phyloP scores from a whole-genome alignment of 37 sponge, comb jelly and placozoan species.

The Dysidea cf. avara region DNA sequence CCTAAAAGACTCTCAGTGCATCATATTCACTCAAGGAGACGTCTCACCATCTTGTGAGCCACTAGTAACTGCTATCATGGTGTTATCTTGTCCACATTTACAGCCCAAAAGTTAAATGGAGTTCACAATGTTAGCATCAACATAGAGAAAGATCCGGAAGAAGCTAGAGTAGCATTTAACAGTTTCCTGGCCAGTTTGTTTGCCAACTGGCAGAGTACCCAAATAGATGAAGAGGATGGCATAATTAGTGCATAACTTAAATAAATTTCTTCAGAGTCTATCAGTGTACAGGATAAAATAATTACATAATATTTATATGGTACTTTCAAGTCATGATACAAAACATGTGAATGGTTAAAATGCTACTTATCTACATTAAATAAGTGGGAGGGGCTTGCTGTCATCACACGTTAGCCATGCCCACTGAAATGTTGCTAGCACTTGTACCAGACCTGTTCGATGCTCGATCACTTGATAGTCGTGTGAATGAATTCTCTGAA shows the following conservation, averaged over 20 bases:
- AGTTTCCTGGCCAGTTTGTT: slow-evolving; percentile 31
- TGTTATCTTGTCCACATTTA: background rate
- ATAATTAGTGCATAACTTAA: slow-evolving; percentile 18
- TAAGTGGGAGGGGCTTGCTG: no score
- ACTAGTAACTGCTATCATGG: background rate
- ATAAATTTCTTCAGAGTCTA: no score
- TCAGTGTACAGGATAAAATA: no score
- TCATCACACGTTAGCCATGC: background rate
- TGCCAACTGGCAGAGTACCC: slow-evolving; percentile 29
- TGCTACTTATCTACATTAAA: no score
- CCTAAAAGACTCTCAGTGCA: slow-evolving; percentile 51
- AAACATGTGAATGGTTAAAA: no score
- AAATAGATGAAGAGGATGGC: slow-evolving; percentile 47
- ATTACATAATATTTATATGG: no score
- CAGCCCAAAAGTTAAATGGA: slow-evolving; percentile 19
- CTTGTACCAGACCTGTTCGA: slow-evolving; percentile 14
- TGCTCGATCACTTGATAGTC: slow-evolving; percentile 11
- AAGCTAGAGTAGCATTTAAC: slow-evolving; percentile 38
- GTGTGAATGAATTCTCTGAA: slow-evolving; percentile 7
- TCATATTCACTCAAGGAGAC: slow-evolving; percentile 44
- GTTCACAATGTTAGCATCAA: slow-evolving; percentile 24
- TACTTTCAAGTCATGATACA: no score
- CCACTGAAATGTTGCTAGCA: slow-evolving; percentile 22
- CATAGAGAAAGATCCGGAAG: slow-evolving; percentile 52
- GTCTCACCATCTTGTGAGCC: slow-evolving; percentile 1